These are phyloP conservation scores for Apomyelois bistriatella DNA, from an alignment of 2,888 invertebrate genomes.

Conservation along the genomic window DNA sequence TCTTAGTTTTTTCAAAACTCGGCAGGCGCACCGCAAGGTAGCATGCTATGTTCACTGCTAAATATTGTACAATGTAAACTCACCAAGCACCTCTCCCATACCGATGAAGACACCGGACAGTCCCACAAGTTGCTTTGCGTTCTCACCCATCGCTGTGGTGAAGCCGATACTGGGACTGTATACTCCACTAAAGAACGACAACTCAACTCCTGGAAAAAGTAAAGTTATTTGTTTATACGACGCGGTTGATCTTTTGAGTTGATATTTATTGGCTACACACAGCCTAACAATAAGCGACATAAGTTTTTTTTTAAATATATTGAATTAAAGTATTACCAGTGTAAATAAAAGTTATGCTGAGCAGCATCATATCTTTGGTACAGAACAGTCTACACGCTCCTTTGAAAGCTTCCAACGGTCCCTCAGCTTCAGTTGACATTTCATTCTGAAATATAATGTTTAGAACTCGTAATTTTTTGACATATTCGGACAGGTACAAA, in stretches of 20 bases:
- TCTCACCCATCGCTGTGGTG: slow-evolving; percentile 86
- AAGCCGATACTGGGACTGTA: slow-evolving; percentile 96
- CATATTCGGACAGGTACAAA: no score
- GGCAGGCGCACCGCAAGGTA: neutral
- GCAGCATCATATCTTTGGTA: slow-evolving; percentile 90
- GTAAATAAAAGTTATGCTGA: slow-evolving; percentile 93
- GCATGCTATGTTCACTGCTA: neutral
- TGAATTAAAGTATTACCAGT: slow-evolving; percentile 82
- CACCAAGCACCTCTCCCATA: slow-evolving; percentile 94
- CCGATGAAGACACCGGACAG: slow-evolving; percentile 97
- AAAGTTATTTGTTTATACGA: neutral
- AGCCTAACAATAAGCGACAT: no score
- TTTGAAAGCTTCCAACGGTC: slow-evolving; percentile 85
- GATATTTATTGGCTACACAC: no score
- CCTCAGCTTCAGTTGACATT: slow-evolving; percentile 55
- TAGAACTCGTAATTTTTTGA: no score
- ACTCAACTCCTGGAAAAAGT: slow-evolving; percentile 85
- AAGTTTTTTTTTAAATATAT: no score
- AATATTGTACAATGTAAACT: slow-evolving; percentile 27
- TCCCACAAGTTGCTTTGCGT: slow-evolving; percentile 92
- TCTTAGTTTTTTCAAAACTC: neutral
- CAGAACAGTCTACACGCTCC: slow-evolving; percentile 88
- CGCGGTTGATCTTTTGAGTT: no score
- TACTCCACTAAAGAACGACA: slow-evolving; percentile 98
- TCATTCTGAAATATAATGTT: slow-evolving; percentile 39